Conservation (phyloP, 2,888 invertebrate species). For the Stratiomys singularior region DNA sequence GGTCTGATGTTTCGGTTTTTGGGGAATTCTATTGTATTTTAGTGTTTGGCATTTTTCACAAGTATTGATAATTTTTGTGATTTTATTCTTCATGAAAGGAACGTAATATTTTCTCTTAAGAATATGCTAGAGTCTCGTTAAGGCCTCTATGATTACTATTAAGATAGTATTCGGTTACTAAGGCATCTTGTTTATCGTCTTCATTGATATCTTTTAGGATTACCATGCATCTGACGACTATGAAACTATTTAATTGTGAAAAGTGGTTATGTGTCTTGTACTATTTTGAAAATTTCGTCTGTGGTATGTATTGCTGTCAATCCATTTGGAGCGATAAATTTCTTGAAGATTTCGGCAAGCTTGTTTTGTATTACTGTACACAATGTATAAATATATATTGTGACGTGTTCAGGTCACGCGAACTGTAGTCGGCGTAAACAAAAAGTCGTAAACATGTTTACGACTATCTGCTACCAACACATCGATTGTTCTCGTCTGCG, state of each 20-base stretch:
- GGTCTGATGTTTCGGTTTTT: background rate
- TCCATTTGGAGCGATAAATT: too few species aligned
- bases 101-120: conserved; percentile 46
- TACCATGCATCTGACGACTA: conserved; percentile 27
- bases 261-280: conserved; percentile 32
- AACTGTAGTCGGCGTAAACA: too few species aligned
- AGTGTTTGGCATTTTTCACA: conserved; percentile 41
- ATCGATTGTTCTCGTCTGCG: too few species aligned
- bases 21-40: conserved; percentile 49
- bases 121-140: conserved; percentile 39
- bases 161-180: conserved; percentile 45
- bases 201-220: conserved; percentile 37
- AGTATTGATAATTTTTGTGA: conserved; percentile 47
- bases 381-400: too few species aligned
- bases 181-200: conserved; percentile 43
- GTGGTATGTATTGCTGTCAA: conserved; percentile 11
- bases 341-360: too few species aligned
- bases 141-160: conserved; percentile 46
- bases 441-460: too few species aligned
- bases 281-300: too few species aligned
- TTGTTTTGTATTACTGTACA: too few species aligned
- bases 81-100: conserved; percentile 43
- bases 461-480: too few species aligned
- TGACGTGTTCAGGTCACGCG: too few species aligned
- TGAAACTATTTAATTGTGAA: conserved; percentile 25